Evolutionary conservation across 2,797 vertebrate genomes (phyloP).

Genomic region (Chelmon rostratus): DNA sequence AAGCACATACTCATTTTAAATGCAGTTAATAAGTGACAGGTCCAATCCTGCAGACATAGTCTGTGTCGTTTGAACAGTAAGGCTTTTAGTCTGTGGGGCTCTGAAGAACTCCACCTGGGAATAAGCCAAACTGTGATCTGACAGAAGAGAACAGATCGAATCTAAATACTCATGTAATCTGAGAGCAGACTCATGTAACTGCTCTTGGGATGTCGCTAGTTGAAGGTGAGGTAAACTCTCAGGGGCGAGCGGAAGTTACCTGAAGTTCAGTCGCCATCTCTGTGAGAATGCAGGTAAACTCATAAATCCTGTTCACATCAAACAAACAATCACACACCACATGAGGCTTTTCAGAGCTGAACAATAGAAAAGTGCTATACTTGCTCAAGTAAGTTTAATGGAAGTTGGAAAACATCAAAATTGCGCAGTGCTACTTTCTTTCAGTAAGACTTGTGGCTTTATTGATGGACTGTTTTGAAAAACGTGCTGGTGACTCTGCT

Average conservation of each 20-base stretch:
- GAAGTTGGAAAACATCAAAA: neutral
- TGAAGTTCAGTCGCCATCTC: neutral
- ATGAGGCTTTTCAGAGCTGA: neutral
- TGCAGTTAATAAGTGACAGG: slow-evolving; percentile 2
- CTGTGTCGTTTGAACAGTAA: slow-evolving; percentile 15
- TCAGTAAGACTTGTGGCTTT: neutral
- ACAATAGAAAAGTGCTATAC: neutral
- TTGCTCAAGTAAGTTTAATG: neutral
- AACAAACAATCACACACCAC: neutral
- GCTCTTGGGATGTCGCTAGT: slow-evolving; percentile 7
- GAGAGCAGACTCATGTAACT: slow-evolving; percentile 6
- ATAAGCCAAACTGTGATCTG: slow-evolving; percentile 3
- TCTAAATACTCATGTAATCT: slow-evolving; percentile 18
- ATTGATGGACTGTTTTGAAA: neutral
- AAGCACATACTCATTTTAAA: slow-evolving; percentile 8
- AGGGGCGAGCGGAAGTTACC: neutral
- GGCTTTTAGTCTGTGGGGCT: slow-evolving; percentile 6
- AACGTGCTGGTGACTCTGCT: neutral
- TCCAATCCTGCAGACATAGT: neutral
- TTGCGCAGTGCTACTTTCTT: neutral
- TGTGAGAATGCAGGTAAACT: neutral
- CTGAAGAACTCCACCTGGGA: slow-evolving; percentile 32
- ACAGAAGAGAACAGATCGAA: slow-evolving; percentile 26
- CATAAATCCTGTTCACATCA: neutral
- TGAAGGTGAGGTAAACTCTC: slow-evolving; percentile 1